Percentiles rank a stretch among this genome's conserved stretches.
Evolutionary conservation across 2,113 vertebrate species (phyloP).

Genomic region (Podarcis raffonei): DNA sequence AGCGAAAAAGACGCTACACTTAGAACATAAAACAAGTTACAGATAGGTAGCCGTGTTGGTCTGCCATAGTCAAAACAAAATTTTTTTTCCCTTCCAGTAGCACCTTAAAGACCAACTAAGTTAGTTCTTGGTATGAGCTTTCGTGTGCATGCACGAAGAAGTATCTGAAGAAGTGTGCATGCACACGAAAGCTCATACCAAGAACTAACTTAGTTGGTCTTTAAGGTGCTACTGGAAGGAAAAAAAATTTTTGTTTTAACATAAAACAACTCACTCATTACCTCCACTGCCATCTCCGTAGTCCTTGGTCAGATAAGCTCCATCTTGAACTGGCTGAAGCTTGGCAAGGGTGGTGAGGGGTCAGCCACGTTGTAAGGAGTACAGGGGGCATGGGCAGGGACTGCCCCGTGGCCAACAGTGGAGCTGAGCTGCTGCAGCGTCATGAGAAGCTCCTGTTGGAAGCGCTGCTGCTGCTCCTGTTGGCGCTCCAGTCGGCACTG

Average conservation of each 20-base stretch:
- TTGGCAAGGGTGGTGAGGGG: constrained; percentile 66
- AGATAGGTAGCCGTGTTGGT: too few relatives aligned
- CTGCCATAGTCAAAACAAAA: too few relatives aligned
- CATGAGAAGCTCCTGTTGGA: constrained; percentile 85
- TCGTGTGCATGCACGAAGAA: too few relatives aligned
- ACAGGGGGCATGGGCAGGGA: constrained; percentile 27
- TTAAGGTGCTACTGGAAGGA: too few relatives aligned
- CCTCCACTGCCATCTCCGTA: fast-evolving
- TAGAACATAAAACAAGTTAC: background rate
- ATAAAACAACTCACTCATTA: background rate
- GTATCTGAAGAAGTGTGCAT: too few relatives aligned
- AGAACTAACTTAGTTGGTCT: too few relatives aligned
- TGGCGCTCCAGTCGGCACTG: constrained; percentile 79
- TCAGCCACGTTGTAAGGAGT: constrained; percentile 46
- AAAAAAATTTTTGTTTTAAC: too few relatives aligned
- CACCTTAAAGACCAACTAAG: too few relatives aligned
- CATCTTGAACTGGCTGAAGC: constrained; percentile 74
- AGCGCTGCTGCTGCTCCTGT: constrained; percentile 82
- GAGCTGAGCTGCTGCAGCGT: constrained; percentile 79
- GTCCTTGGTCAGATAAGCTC: constrained; percentile 38
- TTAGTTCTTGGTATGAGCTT: too few relatives aligned
- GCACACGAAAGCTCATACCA: too few relatives aligned
- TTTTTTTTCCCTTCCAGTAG: too few relatives aligned
- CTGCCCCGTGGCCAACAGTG: constrained; percentile 14
- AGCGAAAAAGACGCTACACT: too few relatives aligned